phyloP scores from a whole-genome alignment of 2,113 vertebrate species.

The Tupaia chinensis region DNA sequence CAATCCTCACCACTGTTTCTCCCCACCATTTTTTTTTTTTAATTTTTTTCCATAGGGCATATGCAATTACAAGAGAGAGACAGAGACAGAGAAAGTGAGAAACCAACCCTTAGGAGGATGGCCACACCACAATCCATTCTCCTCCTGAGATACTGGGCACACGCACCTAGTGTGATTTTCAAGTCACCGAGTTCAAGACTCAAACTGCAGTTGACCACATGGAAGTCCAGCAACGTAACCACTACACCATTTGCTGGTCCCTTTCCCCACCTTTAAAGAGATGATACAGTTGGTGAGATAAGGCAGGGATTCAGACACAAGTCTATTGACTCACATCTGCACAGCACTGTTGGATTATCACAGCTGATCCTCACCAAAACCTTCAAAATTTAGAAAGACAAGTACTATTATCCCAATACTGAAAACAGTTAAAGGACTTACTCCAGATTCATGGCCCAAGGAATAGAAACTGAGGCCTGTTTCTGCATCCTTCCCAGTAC shows the following conservation, averaged over 20 bases:
- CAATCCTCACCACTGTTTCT: background rate
- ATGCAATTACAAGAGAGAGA: no score
- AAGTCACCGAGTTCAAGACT: no score
- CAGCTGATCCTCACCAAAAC: background rate
- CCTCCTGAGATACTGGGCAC: no score
- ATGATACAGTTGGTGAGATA: background rate
- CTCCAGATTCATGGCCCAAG: background rate
- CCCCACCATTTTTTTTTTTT: background rate
- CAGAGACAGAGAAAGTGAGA: no score
- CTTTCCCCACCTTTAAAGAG: background rate
- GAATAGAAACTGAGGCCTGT: background rate
- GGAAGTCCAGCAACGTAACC: no score
- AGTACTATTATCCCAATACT: background rate
- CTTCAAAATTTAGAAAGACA: background rate
- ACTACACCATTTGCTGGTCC: no score
- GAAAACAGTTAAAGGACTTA: background rate
- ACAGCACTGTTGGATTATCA: background rate
- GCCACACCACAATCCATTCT: no score
- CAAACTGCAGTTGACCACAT: no score
- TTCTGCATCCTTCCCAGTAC: background rate
- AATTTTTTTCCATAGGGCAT: no score
- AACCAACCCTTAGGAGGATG: no score
- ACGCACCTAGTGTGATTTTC: no score
- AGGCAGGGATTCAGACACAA: background rate
- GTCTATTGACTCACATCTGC: background rate